Conservation (phyloP, 2,797 vertebrate genomes). For the Sebastolobus altivelis region DNA sequence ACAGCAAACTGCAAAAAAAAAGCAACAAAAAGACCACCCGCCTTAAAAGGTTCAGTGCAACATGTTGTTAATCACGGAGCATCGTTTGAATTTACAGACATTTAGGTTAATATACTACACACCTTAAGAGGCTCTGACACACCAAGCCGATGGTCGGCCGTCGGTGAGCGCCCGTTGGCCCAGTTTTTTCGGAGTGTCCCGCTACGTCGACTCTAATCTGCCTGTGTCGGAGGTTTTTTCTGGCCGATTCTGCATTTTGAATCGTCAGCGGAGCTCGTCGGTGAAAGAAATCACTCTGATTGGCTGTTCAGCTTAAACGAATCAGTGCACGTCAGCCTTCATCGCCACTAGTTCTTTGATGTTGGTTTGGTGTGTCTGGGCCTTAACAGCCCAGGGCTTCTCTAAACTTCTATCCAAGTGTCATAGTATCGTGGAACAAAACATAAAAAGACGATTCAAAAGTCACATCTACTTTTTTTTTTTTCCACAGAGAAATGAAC, state of each 20-base stretch:
- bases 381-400: background rate
- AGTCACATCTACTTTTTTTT: background rate
- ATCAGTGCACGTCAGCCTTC: background rate
- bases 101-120: background rate
- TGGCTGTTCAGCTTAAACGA: background rate
- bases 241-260: no score
- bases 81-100: background rate
- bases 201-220: no score
- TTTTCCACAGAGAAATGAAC: conserved; percentile 11
- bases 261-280: no score
- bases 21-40: no score
- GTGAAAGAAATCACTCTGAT: no score
- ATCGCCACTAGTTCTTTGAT: no score
- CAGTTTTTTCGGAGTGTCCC: no score
- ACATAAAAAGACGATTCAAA: background rate
- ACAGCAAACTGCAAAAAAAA: no score
- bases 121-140: background rate
- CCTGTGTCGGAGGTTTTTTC: no score
- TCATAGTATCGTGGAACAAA: background rate
- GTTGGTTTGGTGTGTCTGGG: no score
- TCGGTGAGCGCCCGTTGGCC: no score
- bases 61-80: background rate
- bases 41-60: background rate
- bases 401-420: background rate
- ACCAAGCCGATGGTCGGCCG: no score